Evolutionary conservation across 2,797 vertebrate species (phyloP).

Genomic region (Cynopterus sphinx): DNA sequence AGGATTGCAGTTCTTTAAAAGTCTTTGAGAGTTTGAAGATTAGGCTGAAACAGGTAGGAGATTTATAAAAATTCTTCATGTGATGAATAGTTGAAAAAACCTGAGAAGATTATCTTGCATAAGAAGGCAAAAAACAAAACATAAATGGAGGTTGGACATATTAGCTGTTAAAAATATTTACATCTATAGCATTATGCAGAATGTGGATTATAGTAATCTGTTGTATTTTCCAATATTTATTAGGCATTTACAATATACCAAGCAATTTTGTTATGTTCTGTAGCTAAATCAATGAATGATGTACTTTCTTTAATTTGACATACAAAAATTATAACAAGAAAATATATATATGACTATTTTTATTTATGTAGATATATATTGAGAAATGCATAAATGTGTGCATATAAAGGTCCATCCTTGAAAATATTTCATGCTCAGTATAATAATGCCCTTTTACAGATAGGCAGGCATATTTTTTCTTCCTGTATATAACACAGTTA

Average conservation of each 20-base stretch:
- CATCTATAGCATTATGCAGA: background rate
- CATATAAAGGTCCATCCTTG: background rate
- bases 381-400: background rate
- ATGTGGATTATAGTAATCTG: background rate
- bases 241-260: background rate
- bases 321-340: background rate
- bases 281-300: background rate
- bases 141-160: background rate
- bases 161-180: background rate
- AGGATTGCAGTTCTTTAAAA: background rate
- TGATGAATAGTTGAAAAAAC: background rate
- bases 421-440: background rate
- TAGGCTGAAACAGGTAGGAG: background rate
- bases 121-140: accelerated
- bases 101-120: background rate
- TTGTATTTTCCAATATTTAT: background rate
- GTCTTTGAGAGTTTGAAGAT: background rate
- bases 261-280: background rate
- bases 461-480: background rate
- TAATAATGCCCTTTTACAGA: background rate
- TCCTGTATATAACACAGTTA: background rate
- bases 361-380: background rate
- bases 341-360: background rate
- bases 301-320: background rate
- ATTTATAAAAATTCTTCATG: background rate